Evolutionary conservation across 2,113 vertebrate genomes (phyloP).

Genomic region (Alosa alosa): DNA sequence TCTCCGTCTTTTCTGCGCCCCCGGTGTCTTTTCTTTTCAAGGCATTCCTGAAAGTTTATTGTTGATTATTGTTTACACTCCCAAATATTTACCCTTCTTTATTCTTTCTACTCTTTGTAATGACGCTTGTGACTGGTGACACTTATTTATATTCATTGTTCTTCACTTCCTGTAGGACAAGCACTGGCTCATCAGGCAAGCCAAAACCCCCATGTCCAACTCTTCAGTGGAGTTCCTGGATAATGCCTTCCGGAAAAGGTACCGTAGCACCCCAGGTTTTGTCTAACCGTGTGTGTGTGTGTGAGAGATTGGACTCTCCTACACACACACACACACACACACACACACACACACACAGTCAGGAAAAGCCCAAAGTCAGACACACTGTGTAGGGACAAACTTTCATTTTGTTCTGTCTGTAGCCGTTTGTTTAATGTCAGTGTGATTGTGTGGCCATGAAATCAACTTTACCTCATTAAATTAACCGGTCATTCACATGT

Average conservation of each 20-base stretch:
- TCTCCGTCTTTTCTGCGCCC: not conserved
- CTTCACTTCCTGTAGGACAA: constrained; percentile 79
- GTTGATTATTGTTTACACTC: not conserved
- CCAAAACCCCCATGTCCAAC: constrained; percentile 95
- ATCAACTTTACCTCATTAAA: not conserved
- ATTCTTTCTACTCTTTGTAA: not conserved
- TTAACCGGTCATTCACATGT: not conserved
- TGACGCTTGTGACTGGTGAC: not conserved
- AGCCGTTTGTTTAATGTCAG: too few species aligned
- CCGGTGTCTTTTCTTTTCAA: not conserved
- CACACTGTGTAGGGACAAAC: too few species aligned
- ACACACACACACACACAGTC: too few species aligned
- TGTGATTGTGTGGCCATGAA: too few species aligned
- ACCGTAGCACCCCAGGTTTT: not conserved
- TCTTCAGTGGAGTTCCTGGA: constrained; percentile 90
- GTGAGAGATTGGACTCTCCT: too few species aligned
- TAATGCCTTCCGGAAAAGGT: constrained; percentile 89
- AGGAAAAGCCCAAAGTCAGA: too few species aligned
- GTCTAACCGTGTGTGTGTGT: too few species aligned
- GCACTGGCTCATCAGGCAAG: constrained; percentile 97
- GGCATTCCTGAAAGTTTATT: not conserved
- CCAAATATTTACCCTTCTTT: not conserved
- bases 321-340: too few species aligned
- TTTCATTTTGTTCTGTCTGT: too few species aligned
- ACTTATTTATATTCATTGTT: not conserved